Percentiles rank a stretch among this genome's conserved stretches.
Evolutionary conservation across 2,797 vertebrate genomes (phyloP).

Genomic region (Rhynchonycteris naso): DNA sequence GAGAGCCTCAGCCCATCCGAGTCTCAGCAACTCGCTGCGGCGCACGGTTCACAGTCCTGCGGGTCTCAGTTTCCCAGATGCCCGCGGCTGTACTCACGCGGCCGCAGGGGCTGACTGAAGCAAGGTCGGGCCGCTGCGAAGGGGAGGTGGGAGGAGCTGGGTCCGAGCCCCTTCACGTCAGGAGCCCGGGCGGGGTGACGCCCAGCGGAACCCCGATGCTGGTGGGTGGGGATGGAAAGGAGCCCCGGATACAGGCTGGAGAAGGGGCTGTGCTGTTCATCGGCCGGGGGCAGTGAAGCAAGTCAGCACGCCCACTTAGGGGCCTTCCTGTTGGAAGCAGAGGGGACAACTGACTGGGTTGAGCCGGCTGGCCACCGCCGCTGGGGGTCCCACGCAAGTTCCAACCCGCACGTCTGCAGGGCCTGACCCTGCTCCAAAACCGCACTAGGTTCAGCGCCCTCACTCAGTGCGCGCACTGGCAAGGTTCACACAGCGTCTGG

Average conservation of each 20-base stretch:
- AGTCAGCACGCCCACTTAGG: background rate
- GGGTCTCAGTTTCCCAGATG: constrained; percentile 50
- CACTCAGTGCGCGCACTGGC: background rate
- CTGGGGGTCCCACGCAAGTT: background rate
- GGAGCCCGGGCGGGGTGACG: fast-evolving
- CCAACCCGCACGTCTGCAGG: background rate
- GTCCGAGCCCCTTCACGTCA: background rate
- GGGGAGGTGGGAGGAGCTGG: too few relatives aligned
- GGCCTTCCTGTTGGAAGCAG: fast-evolving
- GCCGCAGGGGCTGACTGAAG: background rate
- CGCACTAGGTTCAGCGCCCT: too few relatives aligned
- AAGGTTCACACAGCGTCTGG: too few relatives aligned
- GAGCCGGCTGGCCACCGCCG: background rate
- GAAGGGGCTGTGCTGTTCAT: background rate
- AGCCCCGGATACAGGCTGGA: background rate
- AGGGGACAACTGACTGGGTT: background rate
- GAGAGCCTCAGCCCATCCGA: too few relatives aligned
- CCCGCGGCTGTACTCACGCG: background rate
- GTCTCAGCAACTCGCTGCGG: background rate
- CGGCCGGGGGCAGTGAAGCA: background rate
- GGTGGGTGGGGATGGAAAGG: too few relatives aligned
- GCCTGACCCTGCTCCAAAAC: background rate
- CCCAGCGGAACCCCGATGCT: background rate
- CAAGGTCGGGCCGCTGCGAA: background rate
- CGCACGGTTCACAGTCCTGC: fast-evolving